phyloP scores from a whole-genome alignment of 2,797 vertebrate genomes.

The Neoniphon sammara region DNA sequence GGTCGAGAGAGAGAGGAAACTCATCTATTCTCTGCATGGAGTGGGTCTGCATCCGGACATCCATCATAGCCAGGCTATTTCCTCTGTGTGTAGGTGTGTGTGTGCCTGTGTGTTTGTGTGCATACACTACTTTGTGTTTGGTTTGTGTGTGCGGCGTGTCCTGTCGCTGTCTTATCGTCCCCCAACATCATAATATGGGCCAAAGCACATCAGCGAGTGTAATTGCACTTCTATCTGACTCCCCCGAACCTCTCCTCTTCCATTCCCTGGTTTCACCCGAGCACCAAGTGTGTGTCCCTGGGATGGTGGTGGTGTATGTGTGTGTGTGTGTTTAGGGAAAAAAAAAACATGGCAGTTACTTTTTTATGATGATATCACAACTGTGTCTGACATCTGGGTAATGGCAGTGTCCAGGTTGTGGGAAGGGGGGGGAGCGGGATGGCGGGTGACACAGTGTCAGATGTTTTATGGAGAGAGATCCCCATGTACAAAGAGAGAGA shows the following conservation, averaged over 20 bases:
- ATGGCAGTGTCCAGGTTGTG: constrained; percentile 74
- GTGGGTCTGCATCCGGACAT: constrained; percentile 68
- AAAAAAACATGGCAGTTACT: constrained; percentile 44
- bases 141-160: constrained; percentile 17
- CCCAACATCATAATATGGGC: constrained; percentile 76
- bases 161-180: constrained; percentile 61
- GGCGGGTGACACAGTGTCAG: constrained; percentile 63
- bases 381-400: constrained; percentile 79
- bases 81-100: constrained; percentile 35
- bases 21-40: constrained; percentile 69
- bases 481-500: constrained; percentile 33
- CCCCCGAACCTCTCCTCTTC: constrained; percentile 49
- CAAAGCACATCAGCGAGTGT: constrained; percentile 77
- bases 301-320: neutral
- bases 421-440: constrained; percentile 31
- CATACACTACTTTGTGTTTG: neutral
- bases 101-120: constrained; percentile 23
- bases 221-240: constrained; percentile 75
- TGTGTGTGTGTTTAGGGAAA: neutral
- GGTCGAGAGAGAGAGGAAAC: constrained; percentile 45
- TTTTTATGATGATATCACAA: constrained; percentile 79
- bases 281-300: constrained; percentile 7
- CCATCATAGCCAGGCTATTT: constrained; percentile 70
- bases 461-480: constrained; percentile 68
- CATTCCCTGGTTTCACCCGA: constrained; percentile 57